A percentile compares a stretch with the other conserved stretches of the same genome.
Evolutionary conservation across 2,888 invertebrate species (phyloP).

Genomic region (Phalera bucephala): DNA sequence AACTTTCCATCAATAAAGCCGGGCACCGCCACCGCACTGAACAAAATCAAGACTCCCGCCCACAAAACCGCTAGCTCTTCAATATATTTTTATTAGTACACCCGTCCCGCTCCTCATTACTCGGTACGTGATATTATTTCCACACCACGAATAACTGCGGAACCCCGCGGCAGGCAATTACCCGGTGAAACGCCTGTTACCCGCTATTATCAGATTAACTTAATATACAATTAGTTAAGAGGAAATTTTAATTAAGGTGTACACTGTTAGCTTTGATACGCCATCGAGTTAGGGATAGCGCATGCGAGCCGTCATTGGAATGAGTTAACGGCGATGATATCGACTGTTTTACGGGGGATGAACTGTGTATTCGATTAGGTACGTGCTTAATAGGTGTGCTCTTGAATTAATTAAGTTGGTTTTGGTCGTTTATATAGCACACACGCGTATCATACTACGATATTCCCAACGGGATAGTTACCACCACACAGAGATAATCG

Average conservation of each 20-base stretch:
- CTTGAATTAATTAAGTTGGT: background rate
- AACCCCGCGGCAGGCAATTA: slow-evolving; percentile 48
- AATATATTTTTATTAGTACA: slow-evolving; percentile 15
- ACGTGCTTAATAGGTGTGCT: background rate
- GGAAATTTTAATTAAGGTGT: slow-evolving; percentile 54
- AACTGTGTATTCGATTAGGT: background rate
- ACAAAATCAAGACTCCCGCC: background rate
- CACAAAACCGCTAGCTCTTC: background rate
- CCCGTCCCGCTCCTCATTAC: slow-evolving; percentile 7
- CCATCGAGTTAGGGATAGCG: background rate
- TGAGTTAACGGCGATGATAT: background rate
- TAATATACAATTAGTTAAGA: slow-evolving; percentile 57
- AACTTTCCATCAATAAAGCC: too few relatives aligned
- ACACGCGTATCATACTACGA: too few relatives aligned
- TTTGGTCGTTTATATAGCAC: too few relatives aligned
- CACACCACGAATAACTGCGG: slow-evolving; percentile 27
- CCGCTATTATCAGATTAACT: slow-evolving; percentile 56
- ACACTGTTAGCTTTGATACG: slow-evolving; percentile 28
- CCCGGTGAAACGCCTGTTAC: slow-evolving; percentile 49
- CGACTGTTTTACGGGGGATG: background rate
- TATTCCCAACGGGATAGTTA: too few relatives aligned
- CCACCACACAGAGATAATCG: too few relatives aligned
- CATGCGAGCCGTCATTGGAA: background rate
- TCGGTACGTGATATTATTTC: slow-evolving; percentile 23
- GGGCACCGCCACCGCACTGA: too few relatives aligned